Percentiles rank a stretch among this genome's conserved stretches.
These are phyloP conservation scores for Colletes gigas DNA, from an alignment of 1,140 invertebrate genomes.

Conservation along the genomic window DNA sequence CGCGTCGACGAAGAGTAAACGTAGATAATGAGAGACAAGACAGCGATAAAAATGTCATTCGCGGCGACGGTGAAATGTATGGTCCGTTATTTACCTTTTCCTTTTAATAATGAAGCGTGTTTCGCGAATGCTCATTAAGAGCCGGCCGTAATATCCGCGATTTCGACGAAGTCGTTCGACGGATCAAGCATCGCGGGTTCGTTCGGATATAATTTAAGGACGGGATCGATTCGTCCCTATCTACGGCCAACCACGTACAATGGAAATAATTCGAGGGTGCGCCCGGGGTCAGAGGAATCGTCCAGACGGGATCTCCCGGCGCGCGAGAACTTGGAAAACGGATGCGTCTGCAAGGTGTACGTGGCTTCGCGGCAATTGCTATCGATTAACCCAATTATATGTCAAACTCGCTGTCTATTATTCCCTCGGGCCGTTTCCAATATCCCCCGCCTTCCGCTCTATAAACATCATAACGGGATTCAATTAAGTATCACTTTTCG, in stretches of 20 bases:
- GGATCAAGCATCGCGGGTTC: not conserved
- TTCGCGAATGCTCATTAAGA: no score
- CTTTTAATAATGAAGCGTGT: not conserved
- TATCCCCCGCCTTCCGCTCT: not conserved
- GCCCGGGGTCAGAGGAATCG: not conserved
- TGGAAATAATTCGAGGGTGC: conserved; percentile 18
- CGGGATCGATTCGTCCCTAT: not conserved
- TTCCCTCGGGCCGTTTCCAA: conserved; percentile 3
- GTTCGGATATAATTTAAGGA: not conserved
- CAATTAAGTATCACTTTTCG: conserved; percentile 30
- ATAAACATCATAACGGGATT: conserved; percentile 21
- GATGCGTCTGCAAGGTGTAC: conserved; percentile 25
- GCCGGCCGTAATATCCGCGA: no score
- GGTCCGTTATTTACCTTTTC: not conserved
- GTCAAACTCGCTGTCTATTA: conserved; percentile 25
- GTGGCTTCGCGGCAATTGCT: conserved; percentile 12
- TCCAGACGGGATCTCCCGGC: not conserved
- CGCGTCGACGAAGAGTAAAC: not conserved
- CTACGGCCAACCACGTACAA: not conserved
- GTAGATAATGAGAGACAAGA: conserved; percentile 1
- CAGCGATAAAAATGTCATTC: not conserved
- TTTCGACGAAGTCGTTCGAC: not conserved
- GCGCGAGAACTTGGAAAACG: conserved; percentile 11
- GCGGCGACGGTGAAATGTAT: not conserved
- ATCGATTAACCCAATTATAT: conserved; percentile 43